phyloP scores from a whole-genome alignment of 2,797 vertebrate species.

The Intellagama lesueurii region DNA sequence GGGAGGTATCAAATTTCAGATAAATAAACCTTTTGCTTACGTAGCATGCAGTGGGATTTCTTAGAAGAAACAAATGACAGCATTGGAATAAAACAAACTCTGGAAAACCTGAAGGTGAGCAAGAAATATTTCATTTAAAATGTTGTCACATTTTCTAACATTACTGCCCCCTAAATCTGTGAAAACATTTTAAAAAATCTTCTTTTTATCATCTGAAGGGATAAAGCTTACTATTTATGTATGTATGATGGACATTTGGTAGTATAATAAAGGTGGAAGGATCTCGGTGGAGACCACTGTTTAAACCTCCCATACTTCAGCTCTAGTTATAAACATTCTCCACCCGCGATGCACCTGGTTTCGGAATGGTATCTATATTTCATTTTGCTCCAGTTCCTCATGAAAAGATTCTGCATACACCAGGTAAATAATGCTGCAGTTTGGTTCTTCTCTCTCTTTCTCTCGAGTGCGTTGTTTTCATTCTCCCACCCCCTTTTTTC shows the following conservation, averaged over 20 bases:
- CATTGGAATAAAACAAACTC: constrained; percentile 57
- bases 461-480: constrained; percentile 48
- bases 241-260: background rate
- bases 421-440: constrained; percentile 69
- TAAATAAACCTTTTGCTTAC: constrained; percentile 18
- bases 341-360: constrained; percentile 61
- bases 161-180: constrained; percentile 51
- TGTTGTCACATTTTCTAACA: constrained; percentile 60
- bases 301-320: constrained; percentile 65
- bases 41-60: constrained; percentile 2
- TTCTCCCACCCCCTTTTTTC: constrained; percentile 65
- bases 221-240: constrained; percentile 44
- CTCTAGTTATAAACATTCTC: constrained; percentile 61
- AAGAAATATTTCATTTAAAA: constrained; percentile 62
- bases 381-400: constrained; percentile 64
- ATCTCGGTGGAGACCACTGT: constrained; percentile 51
- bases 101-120: constrained; percentile 56
- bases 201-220: constrained; percentile 16
- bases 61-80: background rate
- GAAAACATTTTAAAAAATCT: constrained; percentile 57
- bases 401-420: constrained; percentile 64
- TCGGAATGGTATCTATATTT: constrained; percentile 57
- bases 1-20: constrained; percentile 3
- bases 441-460: constrained; percentile 62
- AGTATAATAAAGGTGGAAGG: constrained; percentile 55